These are phyloP conservation scores for Microcebus griseorufus DNA, from an alignment of 2,113 vertebrate genomes.

Conservation along the genomic window DNA sequence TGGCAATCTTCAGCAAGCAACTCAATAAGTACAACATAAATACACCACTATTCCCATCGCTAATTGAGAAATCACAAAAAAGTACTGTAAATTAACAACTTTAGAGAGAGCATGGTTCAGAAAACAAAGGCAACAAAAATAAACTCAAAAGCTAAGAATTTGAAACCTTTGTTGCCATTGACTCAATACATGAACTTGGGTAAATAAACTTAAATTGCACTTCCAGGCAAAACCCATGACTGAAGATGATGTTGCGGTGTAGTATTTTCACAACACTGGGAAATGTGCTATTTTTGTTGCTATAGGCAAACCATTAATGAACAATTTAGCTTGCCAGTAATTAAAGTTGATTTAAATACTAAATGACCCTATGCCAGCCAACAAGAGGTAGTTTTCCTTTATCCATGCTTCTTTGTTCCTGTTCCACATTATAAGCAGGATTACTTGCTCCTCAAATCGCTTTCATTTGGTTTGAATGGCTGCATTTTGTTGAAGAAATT, in stretches of 20 bases:
- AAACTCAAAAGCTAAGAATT: neutral
- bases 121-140: neutral
- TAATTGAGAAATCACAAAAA: constrained; percentile 27
- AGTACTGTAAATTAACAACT: neutral
- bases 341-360: constrained; percentile 51
- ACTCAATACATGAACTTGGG: neutral
- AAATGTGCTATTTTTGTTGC: neutral
- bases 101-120: neutral
- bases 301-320: constrained; percentile 14
- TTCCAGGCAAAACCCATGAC: neutral
- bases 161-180: neutral
- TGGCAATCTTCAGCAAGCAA: neutral
- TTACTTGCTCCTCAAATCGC: neutral
- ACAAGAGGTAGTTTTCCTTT: neutral
- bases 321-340: neutral
- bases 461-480: neutral
- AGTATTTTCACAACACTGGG: neutral
- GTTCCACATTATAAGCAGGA: neutral
- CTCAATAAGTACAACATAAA: neutral
- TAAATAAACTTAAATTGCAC: neutral
- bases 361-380: neutral
- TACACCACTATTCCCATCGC: neutral
- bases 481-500: constrained; percentile 9
- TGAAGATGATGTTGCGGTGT: neutral
- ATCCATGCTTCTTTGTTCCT: neutral